Conservation (phyloP, 53 echinoderm and acorn worm species). For the Antedon mediterranea region DNA sequence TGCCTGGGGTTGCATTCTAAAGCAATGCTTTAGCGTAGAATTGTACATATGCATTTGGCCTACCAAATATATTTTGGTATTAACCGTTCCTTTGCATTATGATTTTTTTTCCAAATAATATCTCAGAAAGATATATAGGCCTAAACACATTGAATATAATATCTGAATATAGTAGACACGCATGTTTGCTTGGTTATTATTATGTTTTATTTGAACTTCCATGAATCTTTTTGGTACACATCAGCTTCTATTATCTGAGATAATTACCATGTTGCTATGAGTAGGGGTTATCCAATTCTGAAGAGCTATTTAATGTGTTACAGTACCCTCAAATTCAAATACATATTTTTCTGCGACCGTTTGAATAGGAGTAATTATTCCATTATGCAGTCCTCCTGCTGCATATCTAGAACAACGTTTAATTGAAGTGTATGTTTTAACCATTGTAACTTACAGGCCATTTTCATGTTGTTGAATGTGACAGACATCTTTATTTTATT, state of each 20-base stretch:
- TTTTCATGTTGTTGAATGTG: slow-evolving; percentile 4
- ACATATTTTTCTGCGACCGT: background rate
- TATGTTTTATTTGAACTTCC: too few species aligned
- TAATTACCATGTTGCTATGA: background rate
- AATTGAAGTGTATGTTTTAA: background rate
- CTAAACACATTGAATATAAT: too few species aligned
- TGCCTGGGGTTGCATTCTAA: too few species aligned
- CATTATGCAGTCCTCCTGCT: background rate
- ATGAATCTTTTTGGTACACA: too few species aligned
- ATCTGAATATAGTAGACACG: too few species aligned
- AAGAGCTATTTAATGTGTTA: slow-evolving; percentile 10
- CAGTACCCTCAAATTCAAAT: slow-evolving; percentile 8
- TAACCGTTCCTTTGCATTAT: too few species aligned
- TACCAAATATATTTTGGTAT: too few species aligned
- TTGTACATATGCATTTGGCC: too few species aligned
- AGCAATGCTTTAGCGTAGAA: too few species aligned
- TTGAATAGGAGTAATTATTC: slow-evolving; percentile 4
- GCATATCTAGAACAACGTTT: background rate
- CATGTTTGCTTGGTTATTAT: too few species aligned
- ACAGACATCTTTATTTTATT: slow-evolving; percentile 12
- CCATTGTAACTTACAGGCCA: slow-evolving; percentile 31
- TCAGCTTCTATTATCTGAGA: background rate
- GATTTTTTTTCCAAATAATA: too few species aligned
- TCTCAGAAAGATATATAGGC: too few species aligned
- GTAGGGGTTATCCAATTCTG: slow-evolving; percentile 11